These are phyloP conservation scores for Uromys caudimaculatus DNA, from an alignment of 2,797 vertebrate species.

Conservation along the genomic window DNA sequence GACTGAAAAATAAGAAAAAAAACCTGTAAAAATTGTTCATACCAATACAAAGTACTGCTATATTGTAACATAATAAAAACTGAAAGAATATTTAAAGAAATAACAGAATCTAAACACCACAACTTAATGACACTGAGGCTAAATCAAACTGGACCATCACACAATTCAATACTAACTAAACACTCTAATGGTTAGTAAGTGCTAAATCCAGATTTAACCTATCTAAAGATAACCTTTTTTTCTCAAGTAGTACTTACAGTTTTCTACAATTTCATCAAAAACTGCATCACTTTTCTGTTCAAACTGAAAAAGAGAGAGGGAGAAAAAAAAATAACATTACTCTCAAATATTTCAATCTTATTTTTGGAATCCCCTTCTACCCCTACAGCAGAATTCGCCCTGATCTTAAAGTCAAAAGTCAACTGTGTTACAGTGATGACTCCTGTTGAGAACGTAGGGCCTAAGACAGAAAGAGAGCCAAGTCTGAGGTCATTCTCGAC, in stretches of 20 bases:
- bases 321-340: constrained; percentile 72
- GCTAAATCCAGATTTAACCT: constrained; percentile 14
- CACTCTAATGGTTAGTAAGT: neutral
- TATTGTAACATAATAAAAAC: constrained; percentile 48
- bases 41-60: constrained; percentile 13
- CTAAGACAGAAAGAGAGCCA: neutral
- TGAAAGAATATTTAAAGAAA: constrained; percentile 39
- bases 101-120: constrained; percentile 17
- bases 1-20: neutral
- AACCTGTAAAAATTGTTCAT: neutral
- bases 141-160: neutral
- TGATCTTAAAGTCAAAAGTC: constrained; percentile 38
- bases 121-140: neutral
- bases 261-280: constrained; percentile 88
- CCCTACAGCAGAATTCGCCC: neutral
- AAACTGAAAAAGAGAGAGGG: constrained; percentile 85
- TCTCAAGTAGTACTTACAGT: constrained; percentile 88
- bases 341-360: constrained; percentile 71
- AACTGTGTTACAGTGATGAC: neutral
- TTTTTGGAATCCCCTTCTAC: neutral
- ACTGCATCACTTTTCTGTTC: constrained; percentile 89
- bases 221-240: constrained; percentile 48
- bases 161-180: constrained; percentile 29
- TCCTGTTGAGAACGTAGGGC: neutral
- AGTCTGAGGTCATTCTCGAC: neutral